Evolutionary conservation across 2,113 vertebrate species (phyloP).

Genomic region (Catharus bicknelli): DNA sequence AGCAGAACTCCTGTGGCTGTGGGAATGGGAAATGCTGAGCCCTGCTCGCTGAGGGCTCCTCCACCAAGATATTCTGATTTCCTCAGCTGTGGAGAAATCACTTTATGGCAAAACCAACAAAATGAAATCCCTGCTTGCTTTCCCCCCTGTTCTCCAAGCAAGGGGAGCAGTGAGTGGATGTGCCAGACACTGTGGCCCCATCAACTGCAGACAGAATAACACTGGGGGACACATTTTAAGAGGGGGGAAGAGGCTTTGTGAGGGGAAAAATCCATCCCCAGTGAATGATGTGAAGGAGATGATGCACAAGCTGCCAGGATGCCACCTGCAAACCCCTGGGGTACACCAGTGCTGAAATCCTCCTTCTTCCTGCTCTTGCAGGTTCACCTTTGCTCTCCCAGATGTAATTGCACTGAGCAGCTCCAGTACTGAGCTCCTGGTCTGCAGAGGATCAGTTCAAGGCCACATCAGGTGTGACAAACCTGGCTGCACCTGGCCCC

Average conservation of each 20-base stretch:
- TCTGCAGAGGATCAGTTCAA: not conserved
- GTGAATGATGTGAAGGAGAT: not conserved
- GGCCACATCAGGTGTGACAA: not conserved
- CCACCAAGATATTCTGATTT: not conserved
- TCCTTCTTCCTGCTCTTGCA: not conserved
- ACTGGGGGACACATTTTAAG: not conserved
- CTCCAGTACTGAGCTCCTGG: not conserved
- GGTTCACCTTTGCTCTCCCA: not conserved
- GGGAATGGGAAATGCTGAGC: not conserved
- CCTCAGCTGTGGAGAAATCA: not conserved
- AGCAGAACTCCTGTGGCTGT: not conserved
- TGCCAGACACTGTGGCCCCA: not conserved
- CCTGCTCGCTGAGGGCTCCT: not conserved
- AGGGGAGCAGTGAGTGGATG: fast-evolving
- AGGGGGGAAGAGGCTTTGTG: not conserved
- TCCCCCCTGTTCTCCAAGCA: fast-evolving
- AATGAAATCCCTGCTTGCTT: not conserved
- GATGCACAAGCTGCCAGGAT: fast-evolving
- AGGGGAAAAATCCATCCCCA: not conserved
- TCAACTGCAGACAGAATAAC: not conserved
- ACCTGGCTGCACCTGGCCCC: not conserved
- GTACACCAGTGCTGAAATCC: fast-evolving
- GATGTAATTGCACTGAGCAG: not conserved
- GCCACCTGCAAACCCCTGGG: not conserved
- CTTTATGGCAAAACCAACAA: not conserved